These are phyloP conservation scores for Manacus vitellinus DNA, from an alignment of 2,113 vertebrate species.

Conservation along the genomic window DNA sequence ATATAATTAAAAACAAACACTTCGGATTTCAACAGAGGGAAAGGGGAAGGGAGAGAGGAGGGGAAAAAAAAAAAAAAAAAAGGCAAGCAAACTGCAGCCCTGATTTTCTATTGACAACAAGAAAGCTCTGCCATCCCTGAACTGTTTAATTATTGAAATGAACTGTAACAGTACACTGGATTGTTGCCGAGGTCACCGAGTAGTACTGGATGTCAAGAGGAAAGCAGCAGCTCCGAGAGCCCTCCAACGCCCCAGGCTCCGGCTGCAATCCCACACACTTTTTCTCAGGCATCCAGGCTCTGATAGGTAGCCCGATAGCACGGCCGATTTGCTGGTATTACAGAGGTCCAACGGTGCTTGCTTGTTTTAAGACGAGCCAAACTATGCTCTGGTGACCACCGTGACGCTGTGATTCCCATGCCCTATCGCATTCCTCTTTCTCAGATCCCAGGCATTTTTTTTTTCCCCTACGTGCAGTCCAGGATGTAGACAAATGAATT, in stretches of 20 bases:
- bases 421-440: constrained; percentile 89
- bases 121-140: constrained; percentile 80
- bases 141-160: constrained; percentile 89
- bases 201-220: constrained; percentile 76
- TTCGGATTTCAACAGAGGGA: constrained; percentile 56
- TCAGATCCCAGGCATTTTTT: constrained; percentile 86
- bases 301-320: constrained; percentile 81
- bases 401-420: constrained; percentile 93
- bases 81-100: constrained; percentile 42
- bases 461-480: constrained; percentile 80
- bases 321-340: constrained; percentile 68
- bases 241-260: constrained; percentile 82
- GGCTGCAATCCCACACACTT: constrained; percentile 77
- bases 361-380: constrained; percentile 88
- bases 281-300: constrained; percentile 78
- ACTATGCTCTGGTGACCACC: constrained; percentile 87
- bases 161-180: constrained; percentile 81
- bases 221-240: constrained; percentile 69
- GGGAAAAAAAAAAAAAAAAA: not conserved
- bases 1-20: constrained; percentile 80
- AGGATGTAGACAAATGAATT: constrained; percentile 94
- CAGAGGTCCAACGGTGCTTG: constrained; percentile 75
- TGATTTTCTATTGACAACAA: constrained; percentile 75
- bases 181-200: constrained; percentile 81
- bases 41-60: not conserved